A percentile compares a stretch with the other conserved stretches of the same genome.
Evolutionary conservation across 2,113 vertebrate species (phyloP).

Genomic region (Eclectus roratus): DNA sequence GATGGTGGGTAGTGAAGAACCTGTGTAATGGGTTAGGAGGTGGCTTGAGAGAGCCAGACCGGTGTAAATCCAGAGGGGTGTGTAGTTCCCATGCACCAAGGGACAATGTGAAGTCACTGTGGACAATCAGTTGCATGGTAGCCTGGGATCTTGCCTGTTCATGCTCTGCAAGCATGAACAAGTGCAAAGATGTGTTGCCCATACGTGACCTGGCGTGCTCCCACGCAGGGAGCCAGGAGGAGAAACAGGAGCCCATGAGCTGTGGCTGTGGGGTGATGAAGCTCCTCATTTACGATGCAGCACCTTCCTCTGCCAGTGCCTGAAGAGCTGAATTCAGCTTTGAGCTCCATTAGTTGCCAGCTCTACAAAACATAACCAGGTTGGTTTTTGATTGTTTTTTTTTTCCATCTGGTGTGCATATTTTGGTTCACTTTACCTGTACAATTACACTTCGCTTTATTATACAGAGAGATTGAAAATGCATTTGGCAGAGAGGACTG

Average conservation of each 20-base stretch:
- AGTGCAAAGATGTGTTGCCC: neutral
- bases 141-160: neutral
- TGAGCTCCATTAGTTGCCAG: neutral
- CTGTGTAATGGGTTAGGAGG: fast-evolving
- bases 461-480: neutral
- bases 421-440: neutral
- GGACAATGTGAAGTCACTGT: fast-evolving
- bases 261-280: neutral
- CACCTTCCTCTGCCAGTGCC: neutral
- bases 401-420: neutral
- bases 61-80: neutral
- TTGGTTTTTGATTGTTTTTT: neutral
- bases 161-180: neutral
- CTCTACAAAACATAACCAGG: neutral
- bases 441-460: slow-evolving; percentile 16
- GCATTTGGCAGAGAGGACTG: slow-evolving; percentile 17
- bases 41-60: fast-evolving
- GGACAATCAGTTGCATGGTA: fast-evolving
- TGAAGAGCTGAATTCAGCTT: neutral
- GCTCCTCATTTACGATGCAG: neutral
- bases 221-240: fast-evolving
- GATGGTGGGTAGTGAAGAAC: neutral
- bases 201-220: fast-evolving
- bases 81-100: fast-evolving
- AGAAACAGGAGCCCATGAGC: fast-evolving